Evolutionary conservation across 2,888 invertebrate species (phyloP).

Genomic region (Drosophila quasianomalipes): DNA sequence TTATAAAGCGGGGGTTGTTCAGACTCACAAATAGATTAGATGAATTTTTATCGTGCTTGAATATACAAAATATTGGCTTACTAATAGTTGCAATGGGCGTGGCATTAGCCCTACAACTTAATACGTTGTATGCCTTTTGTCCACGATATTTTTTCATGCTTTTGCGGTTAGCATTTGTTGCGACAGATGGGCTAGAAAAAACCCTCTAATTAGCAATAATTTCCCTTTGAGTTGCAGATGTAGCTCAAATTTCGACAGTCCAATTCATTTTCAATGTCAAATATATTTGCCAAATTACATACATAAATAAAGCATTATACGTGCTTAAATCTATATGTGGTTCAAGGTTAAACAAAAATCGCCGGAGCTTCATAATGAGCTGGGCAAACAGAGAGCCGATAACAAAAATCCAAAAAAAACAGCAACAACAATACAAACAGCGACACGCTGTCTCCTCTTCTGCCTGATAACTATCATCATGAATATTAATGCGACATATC

Average conservation of each 20-base stretch:
- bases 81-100: slow-evolving; percentile 55
- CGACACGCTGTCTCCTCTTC: slow-evolving; percentile 63
- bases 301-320: slow-evolving; percentile 28
- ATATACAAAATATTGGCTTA: slow-evolving; percentile 53
- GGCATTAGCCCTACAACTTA: slow-evolving; percentile 23
- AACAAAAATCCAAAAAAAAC: slow-evolving; percentile 16
- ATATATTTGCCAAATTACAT: slow-evolving; percentile 45
- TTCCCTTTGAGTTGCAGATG: neutral
- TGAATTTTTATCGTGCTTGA: slow-evolving; percentile 34
- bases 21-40: slow-evolving; percentile 61
- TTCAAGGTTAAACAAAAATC: slow-evolving; percentile 74
- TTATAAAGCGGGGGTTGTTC: slow-evolving; percentile 55
- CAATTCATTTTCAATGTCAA: slow-evolving; percentile 36
- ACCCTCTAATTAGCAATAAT: neutral
- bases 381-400: slow-evolving; percentile 56
- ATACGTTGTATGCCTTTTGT: slow-evolving; percentile 16
- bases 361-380: slow-evolving; percentile 66
- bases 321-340: slow-evolving; percentile 47
- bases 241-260: neutral
- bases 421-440: slow-evolving; percentile 10
- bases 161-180: slow-evolving; percentile 30
- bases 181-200: slow-evolving; percentile 33
- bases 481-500: slow-evolving; percentile 72
- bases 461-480: slow-evolving; percentile 58
- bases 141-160: slow-evolving; percentile 1